Evolutionary conservation across 1,140 invertebrate species (phyloP).

Genomic region (Drosophila orena): DNA sequence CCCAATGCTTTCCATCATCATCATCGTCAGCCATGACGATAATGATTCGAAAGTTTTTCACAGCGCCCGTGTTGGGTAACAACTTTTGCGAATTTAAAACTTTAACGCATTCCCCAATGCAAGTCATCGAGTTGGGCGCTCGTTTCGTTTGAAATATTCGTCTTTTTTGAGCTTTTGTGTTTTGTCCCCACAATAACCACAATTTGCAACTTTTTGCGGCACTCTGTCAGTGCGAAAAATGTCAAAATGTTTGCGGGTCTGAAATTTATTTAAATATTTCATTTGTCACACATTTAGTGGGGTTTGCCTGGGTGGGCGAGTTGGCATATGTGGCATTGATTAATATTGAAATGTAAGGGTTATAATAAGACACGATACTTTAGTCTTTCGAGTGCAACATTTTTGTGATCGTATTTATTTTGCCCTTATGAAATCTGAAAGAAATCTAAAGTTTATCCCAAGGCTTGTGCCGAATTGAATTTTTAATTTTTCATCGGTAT

Average conservation of each 20-base stretch:
- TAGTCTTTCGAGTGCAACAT: no score
- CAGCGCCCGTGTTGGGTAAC: constrained; percentile 10
- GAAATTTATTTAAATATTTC: constrained; percentile 78
- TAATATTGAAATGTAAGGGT: constrained; percentile 24
- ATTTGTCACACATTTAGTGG: constrained; percentile 71
- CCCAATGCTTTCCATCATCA: constrained; percentile 33
- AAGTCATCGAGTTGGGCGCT: constrained; percentile 60
- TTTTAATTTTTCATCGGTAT: constrained; percentile 20
- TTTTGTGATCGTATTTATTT: not conserved
- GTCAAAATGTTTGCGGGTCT: constrained; percentile 74
- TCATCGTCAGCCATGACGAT: constrained; percentile 32
- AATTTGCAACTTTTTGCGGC: constrained; percentile 79
- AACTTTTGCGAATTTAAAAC: constrained; percentile 55
- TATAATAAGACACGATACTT: not conserved
- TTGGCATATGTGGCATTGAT: constrained; percentile 43
- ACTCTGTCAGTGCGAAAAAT: constrained; percentile 63
- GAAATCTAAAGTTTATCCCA: not conserved
- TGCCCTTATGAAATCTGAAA: constrained; percentile 1
- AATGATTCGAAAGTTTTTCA: constrained; percentile 50
- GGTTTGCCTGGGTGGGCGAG: constrained; percentile 15
- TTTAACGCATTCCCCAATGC: constrained; percentile 62
- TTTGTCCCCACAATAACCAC: constrained; percentile 76
- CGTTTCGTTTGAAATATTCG: constrained; percentile 56
- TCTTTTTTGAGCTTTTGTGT: constrained; percentile 60
- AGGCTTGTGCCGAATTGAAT: constrained; percentile 16